Conservation (phyloP, 1,140 invertebrate genomes). For the Atta cephalotes region DNA sequence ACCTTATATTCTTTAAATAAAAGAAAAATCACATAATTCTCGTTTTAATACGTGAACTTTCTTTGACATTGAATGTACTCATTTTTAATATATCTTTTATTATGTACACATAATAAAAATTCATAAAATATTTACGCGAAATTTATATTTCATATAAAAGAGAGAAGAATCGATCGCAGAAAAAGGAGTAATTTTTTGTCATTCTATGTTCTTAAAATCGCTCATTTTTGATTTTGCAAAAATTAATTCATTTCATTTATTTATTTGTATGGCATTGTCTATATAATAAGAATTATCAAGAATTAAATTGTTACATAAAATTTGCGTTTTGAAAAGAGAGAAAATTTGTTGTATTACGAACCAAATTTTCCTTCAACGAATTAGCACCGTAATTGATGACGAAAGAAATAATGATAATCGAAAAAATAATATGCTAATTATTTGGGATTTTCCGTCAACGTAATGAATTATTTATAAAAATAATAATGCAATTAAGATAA, state of each 20-base stretch:
- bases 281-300: background rate
- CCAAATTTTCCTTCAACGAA: background rate
- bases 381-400: background rate
- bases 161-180: background rate
- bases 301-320: background rate
- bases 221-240: background rate
- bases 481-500: background rate
- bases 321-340: background rate
- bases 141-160: background rate
- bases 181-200: background rate
- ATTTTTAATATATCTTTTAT: too few relatives aligned
- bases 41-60: background rate
- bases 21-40: background rate
- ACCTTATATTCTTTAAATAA: background rate
- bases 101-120: background rate
- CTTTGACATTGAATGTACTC: too few relatives aligned
- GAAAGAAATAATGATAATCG: background rate
- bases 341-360: background rate
- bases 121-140: background rate
- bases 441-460: background rate
- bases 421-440: background rate
- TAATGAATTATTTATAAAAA: background rate
- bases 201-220: background rate
- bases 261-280: background rate
- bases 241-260: conserved; percentile 1